Conservation (phyloP, 2,888 invertebrate genomes). For the Dasysyrphus albostriatus region DNA sequence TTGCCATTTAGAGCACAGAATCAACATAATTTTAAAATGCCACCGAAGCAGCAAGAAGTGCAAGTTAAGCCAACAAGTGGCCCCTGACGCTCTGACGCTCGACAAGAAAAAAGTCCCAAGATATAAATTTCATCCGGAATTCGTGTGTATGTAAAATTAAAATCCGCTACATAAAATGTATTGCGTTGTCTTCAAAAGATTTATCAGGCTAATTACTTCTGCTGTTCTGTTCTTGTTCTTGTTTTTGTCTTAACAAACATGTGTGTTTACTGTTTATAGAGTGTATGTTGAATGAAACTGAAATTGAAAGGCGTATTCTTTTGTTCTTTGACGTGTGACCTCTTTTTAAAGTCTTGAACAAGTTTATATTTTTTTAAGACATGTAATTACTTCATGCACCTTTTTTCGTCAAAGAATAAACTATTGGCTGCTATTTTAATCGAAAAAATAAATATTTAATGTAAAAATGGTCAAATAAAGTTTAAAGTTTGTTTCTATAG, state of each 20-base stretch:
- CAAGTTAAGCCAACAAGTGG: constrained; percentile 53
- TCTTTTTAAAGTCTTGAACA: constrained; percentile 1
- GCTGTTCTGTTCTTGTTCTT: constrained; percentile 10
- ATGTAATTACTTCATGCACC: background rate
- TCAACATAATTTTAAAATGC: constrained; percentile 41
- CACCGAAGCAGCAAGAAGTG: constrained; percentile 32
- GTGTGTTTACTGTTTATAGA: constrained; percentile 44
- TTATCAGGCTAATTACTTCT: constrained; percentile 59
- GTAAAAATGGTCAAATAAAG: too few relatives aligned
- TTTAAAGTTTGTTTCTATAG: too few relatives aligned
- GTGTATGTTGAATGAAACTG: background rate
- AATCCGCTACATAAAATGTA: constrained; percentile 33
- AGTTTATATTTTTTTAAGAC: background rate
- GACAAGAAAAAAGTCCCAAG: constrained; percentile 3
- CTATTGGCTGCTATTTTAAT: too few relatives aligned
- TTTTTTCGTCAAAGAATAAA: background rate
- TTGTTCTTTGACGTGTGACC: constrained; percentile 7
- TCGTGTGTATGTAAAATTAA: constrained; percentile 3
- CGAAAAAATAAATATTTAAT: too few relatives aligned
- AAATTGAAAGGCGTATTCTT: constrained; percentile 9
- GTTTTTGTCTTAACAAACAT: constrained; percentile 30
- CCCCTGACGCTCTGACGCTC: background rate
- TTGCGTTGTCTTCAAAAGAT: constrained; percentile 52
- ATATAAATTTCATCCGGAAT: background rate
- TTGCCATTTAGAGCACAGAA: constrained; percentile 44